Evolutionary conservation across 2,797 vertebrate genomes (phyloP).

Genomic region (Selene dorsalis): DNA sequence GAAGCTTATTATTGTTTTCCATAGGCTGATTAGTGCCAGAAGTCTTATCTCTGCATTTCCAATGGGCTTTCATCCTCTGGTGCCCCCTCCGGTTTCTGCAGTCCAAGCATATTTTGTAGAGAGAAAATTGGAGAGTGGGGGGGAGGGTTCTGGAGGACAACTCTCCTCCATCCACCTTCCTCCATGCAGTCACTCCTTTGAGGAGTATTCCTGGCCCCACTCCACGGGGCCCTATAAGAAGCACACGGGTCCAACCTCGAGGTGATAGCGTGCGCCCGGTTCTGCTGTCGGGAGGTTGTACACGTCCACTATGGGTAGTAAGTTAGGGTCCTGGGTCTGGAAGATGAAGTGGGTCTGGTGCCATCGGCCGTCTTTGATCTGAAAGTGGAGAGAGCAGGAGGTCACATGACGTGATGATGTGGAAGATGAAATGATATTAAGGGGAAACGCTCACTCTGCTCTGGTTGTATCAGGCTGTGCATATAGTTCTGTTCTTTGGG

Average conservation of each 20-base stretch:
- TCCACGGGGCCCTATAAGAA: conserved; percentile 85
- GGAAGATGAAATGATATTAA: background rate
- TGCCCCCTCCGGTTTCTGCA: conserved; percentile 66
- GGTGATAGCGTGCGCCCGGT: conserved; percentile 88
- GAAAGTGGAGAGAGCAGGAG: conserved; percentile 23
- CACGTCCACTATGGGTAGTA: conserved; percentile 91
- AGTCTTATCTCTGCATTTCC: conserved; percentile 59
- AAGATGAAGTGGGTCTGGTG: conserved; percentile 92
- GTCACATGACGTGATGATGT: conserved; percentile 1
- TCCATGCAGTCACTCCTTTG: conserved; percentile 27
- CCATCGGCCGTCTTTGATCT: conserved; percentile 95
- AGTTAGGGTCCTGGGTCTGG: conserved; percentile 91
- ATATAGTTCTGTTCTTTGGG: background rate
- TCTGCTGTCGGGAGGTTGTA: conserved; percentile 86
- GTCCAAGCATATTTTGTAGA: conserved; percentile 74
- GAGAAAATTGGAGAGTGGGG: background rate
- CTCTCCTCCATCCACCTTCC: conserved; percentile 1
- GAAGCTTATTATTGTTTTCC: conserved; percentile 64
- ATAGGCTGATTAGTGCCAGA: conserved; percentile 60
- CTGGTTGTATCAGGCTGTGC: background rate
- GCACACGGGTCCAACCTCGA: conserved; percentile 95
- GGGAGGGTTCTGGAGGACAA: background rate
- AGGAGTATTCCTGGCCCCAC: background rate
- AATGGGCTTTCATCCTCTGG: conserved; percentile 43
- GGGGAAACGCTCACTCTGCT: background rate